Base-by-base conservation (phyloP, 1,140 invertebrate species). In the Zaprionus inermis region DNA sequence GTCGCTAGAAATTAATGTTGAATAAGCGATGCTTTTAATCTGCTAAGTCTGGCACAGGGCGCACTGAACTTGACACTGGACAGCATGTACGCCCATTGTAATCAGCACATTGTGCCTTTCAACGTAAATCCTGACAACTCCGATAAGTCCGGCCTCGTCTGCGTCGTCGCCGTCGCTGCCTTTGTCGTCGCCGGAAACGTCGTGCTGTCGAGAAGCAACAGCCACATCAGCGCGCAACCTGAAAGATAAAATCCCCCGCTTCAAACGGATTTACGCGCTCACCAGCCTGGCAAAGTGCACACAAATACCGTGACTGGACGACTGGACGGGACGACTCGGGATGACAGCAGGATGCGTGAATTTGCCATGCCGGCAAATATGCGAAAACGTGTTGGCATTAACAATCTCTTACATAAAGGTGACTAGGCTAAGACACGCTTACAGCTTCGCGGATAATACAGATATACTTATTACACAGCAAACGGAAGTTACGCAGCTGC, bases 371-470 rank as follows among this genome's bases (percentile, higher is more conserved):
- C 70, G 71, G 63, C 70, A 72, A 81, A 81, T 66, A 84, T 73
- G 76, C 55, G 73, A 65, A 77, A 84, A 84, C 78, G 72, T 82
- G 76, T 86, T 82, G 66, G 79, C 72, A 79, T 88, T 88, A 86
- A 78, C 76, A 76, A 79, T 80, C 65, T 66, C 59, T 41, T 54
- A 65, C 76, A 71, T 68, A 65, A 54, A 59, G 49, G 51, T 55
- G 46, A 58, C 11, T 30, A 38, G 46, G 24, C 30, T 38, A 54
- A 51, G 28, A 20, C 22, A 41, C 57, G 24, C 11, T 16, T 51
- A 49, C 44, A 49, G 16, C 44, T 20, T 4, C 14, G 2, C 20
- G 24, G 12, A 54, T 54, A 54, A 24, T 54, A 54, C 51, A 54
- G 5, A 16, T 28, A 30, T 44, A 44, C 2, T 16, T 28, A 28